phyloP scores from a whole-genome alignment of 1,140 invertebrate species.

The Dryas iulia region DNA sequence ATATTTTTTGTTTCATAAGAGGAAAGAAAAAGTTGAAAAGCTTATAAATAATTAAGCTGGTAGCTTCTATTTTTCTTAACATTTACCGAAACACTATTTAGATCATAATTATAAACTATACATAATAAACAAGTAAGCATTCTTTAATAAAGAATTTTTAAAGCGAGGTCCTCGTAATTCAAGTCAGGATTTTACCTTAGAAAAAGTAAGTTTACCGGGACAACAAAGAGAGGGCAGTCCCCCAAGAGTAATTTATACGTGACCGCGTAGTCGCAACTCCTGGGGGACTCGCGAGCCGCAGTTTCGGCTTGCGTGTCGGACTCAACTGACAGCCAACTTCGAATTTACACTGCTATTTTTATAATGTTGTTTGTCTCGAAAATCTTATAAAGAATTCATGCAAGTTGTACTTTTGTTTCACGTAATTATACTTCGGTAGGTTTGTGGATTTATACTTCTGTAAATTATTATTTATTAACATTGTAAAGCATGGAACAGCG shows the following conservation, averaged over 20 bases:
- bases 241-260: slow-evolving; percentile 50
- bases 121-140: neutral
- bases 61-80: too few species aligned
- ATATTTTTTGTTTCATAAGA: too few species aligned
- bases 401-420: neutral
- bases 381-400: slow-evolving; percentile 21
- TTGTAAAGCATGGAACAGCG: too few species aligned
- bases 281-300: slow-evolving; percentile 40
- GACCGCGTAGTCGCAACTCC: slow-evolving; percentile 32
- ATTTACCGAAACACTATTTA: too few species aligned
- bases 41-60: too few species aligned
- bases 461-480: too few species aligned
- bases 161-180: slow-evolving; percentile 48
- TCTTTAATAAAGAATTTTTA: slow-evolving; percentile 16
- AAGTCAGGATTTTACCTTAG: slow-evolving; percentile 66
- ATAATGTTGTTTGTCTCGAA: slow-evolving; percentile 7
- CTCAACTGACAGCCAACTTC: slow-evolving; percentile 21
- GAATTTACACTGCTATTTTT: slow-evolving; percentile 27
- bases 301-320: slow-evolving; percentile 44
- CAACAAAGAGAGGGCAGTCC: slow-evolving; percentile 60
- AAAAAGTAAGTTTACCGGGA: slow-evolving; percentile 65
- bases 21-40: too few species aligned
- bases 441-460: neutral
- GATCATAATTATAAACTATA: neutral
- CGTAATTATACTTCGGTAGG: neutral